These are phyloP conservation scores for Halcyon chelicuti DNA, from an alignment of 2,797 vertebrate genomes.

Conservation along the genomic window DNA sequence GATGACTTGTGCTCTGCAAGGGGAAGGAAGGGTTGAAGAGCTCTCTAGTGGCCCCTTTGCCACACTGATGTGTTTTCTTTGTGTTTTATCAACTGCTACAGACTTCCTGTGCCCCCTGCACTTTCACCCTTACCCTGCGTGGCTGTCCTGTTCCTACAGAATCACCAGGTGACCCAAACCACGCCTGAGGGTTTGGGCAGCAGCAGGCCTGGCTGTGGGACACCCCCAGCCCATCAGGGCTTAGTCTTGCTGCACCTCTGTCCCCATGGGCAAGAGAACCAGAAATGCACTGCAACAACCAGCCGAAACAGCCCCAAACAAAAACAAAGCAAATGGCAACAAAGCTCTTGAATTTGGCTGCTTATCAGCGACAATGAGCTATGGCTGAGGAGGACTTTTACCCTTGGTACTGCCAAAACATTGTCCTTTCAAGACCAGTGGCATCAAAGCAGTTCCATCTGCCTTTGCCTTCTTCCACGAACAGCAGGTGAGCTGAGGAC, in stretches of 20 bases:
- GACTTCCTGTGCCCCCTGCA: background rate
- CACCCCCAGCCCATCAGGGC: background rate
- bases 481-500: background rate
- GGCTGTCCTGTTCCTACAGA: background rate
- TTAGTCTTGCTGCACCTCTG: background rate
- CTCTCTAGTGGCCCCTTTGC: background rate
- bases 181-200: background rate
- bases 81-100: background rate
- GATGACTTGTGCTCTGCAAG: background rate
- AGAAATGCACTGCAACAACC: background rate
- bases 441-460: background rate
- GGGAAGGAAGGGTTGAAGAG: background rate
- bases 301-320: background rate
- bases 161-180: background rate
- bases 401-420: background rate
- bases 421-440: background rate
- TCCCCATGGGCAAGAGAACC: fast-evolving
- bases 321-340: background rate
- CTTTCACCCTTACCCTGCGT: background rate
- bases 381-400: background rate
- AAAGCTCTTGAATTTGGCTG: background rate
- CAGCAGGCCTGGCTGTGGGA: background rate
- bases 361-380: background rate
- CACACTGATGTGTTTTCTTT: background rate
- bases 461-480: background rate